Evolutionary conservation across 2,797 vertebrate genomes (phyloP), one percentile per base, ranked within the genome.

Genomic region (Onychomys arenicola): DNA sequence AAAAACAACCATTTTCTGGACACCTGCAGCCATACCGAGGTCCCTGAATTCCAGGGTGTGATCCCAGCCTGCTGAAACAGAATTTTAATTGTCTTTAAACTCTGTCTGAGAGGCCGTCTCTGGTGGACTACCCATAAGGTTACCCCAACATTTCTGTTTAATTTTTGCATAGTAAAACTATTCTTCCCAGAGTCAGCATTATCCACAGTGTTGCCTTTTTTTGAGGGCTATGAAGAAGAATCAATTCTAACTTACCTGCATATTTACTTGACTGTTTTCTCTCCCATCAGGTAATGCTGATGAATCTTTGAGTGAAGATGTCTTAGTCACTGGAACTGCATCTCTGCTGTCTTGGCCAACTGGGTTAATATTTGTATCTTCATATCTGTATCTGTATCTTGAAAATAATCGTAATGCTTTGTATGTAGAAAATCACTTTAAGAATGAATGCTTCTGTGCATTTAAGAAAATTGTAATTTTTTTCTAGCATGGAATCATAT

Each of bases 1-100:
- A 82, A 82, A 3, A 75, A 27, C 37, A 5, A 71, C 71, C 11
- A 43, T 43, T 25, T 34, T 65, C 2, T 84, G 29, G 6, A 65
- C 16, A 43, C 10, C 12, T 46, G 19, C 2, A 32, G 17, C 6
- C 5, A 49, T 6, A 13, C 0, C 9, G 49, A 32, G 2, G 5
- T 65, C 40, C 0, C 19, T 65, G 5, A 46, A 65, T 65, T 23
- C 16, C 5, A 46, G 19, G 10, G 17, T 65, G 4, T 34, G 37
- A 25, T 83, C 8, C n/a, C 27, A 63, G 57, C 4, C 32, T 13
- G 1, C 3, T 46, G 29, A 65, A 49, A 37, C 21, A 43, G 57
- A 43, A 16, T 19, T 63, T 83, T 59, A 65, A 13, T 65, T 63
- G 27, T 32, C 1, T 34, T 34, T 23, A 84, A 49, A 34, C 43